These are phyloP conservation scores for Pseudomyrmex cubaensis DNA, from an alignment of 1,140 invertebrate genomes.

Conservation along the genomic window DNA sequence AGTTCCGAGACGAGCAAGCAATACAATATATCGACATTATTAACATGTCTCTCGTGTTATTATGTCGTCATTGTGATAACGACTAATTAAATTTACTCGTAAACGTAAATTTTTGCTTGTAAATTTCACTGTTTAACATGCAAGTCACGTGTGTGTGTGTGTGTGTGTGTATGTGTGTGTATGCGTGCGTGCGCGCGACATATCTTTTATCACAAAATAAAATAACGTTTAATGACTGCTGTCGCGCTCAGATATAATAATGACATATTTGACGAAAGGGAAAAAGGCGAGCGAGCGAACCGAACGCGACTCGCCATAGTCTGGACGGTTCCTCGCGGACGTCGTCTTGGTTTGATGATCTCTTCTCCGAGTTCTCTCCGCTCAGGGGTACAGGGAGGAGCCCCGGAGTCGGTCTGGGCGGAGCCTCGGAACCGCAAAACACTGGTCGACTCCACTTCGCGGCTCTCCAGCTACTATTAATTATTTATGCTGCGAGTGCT, in stretches of 20 bases:
- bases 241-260: constrained; percentile 38
- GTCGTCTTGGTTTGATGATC: constrained; percentile 61
- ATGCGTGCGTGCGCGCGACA: too few species aligned
- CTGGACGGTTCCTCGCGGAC: constrained; percentile 25
- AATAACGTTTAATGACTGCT: constrained; percentile 11
- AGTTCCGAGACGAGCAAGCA: constrained; percentile 45
- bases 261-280: constrained; percentile 33
- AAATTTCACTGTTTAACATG: constrained; percentile 40
- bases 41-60: constrained; percentile 50
- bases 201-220: neutral
- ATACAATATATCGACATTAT: constrained; percentile 38
- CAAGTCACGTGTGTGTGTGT: constrained; percentile 24
- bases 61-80: constrained; percentile 62
- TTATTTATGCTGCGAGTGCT: constrained; percentile 85
- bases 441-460: constrained; percentile 80
- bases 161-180: too few species aligned
- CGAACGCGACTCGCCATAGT: constrained; percentile 12
- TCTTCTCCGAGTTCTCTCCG: constrained; percentile 61
- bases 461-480: constrained; percentile 84
- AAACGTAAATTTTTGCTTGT: constrained; percentile 55
- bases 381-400: constrained; percentile 82
- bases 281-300: constrained; percentile 27
- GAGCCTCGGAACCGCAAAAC: constrained; percentile 84
- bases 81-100: constrained; percentile 61
- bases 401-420: constrained; percentile 83